Base-by-base conservation (phyloP, 2,113 vertebrate species). In the Alligator mississippiensis region DNA sequence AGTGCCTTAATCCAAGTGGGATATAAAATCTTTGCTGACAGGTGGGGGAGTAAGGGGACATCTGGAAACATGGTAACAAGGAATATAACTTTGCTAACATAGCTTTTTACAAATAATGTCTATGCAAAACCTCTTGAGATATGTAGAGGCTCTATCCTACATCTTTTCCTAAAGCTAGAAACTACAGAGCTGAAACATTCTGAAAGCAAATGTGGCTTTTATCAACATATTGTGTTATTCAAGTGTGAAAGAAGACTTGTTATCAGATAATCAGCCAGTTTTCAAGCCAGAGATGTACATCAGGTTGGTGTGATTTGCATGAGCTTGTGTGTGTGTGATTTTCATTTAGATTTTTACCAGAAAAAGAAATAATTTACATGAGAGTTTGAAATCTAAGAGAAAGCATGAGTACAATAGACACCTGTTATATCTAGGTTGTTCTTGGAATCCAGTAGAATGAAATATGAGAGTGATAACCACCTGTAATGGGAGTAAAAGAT, bases 201-300 rank as follows among this genome's bases (percentile, higher is more conserved):
- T n/a, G 80, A 87, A 79, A 89, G 18, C 0, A 92, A 89, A 84
- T 54, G 55, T 79, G 61, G 13, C 15, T 87, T 94, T 27, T 75
- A 79, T 76, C 79, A 92, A 27, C 11, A 82, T 89, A 59, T 9
- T 92, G 60, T 85, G 55, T 0, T 2, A 92, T 84, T 94, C 9
- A 95, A 87, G 30, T 88, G 63, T 85, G 68, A 93, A 90, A 93
- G 79, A 77, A 85, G 54, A 61, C 58, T 91, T 88, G 4, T 75
- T 87, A 68, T 25, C 38, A 93, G 47, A 82, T 77, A 80, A 93
- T 86, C 47, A 88, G 22, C 13, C 8, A 60, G n/a, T 88, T 77
- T 28, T 83, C 63, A 80, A 79, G n/a, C 8, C 19, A 68, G 63
- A 83, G 28, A 27, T 47, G 11, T 47, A 88, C 11, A 89, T 68